These are phyloP conservation scores for Drosophila anomalata DNA, from an alignment of 2,888 invertebrate species.

Conservation along the genomic window DNA sequence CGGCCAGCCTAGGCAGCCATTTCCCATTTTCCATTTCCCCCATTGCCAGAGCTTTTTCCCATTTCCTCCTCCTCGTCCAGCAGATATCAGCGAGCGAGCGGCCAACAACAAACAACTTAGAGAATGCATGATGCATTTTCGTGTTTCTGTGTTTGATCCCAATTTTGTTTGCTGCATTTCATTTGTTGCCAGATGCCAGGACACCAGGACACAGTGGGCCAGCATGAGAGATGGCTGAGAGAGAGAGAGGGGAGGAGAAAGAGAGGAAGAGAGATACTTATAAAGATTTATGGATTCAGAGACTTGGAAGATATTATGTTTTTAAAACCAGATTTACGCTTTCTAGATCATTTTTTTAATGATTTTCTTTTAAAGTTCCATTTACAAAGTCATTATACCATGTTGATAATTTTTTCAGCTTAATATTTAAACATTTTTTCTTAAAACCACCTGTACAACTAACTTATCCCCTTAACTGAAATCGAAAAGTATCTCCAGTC, in stretches of 20 bases:
- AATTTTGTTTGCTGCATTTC: conserved; percentile 38
- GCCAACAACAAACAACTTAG: conserved; percentile 39
- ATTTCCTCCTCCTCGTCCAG: background rate
- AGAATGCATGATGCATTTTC: conserved; percentile 41
- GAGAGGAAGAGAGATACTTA: background rate
- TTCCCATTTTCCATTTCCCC: conserved; percentile 33
- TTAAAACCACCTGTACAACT: too few species aligned
- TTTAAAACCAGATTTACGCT: too few species aligned
- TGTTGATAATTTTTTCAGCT: too few species aligned
- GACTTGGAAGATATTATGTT: too few species aligned
- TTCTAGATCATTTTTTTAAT: too few species aligned
- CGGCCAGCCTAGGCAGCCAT: conserved; percentile 30
- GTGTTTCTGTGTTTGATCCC: conserved; percentile 22
- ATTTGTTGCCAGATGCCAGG: conserved; percentile 13
- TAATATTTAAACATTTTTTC: background rate
- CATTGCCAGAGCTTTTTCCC: conserved; percentile 13
- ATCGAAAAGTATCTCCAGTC: background rate
- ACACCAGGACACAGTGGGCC: background rate
- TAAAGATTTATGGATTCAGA: background rate
- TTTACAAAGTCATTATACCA: too few species aligned
- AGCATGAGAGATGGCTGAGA: background rate
- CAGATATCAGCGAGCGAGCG: conserved; percentile 1
- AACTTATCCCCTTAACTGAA: background rate
- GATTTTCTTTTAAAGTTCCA: too few species aligned
- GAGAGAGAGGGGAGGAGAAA: background rate